Evolutionary conservation across 2,888 invertebrate genomes (phyloP).

Genomic region (Pseudolycoriella hygida): DNA sequence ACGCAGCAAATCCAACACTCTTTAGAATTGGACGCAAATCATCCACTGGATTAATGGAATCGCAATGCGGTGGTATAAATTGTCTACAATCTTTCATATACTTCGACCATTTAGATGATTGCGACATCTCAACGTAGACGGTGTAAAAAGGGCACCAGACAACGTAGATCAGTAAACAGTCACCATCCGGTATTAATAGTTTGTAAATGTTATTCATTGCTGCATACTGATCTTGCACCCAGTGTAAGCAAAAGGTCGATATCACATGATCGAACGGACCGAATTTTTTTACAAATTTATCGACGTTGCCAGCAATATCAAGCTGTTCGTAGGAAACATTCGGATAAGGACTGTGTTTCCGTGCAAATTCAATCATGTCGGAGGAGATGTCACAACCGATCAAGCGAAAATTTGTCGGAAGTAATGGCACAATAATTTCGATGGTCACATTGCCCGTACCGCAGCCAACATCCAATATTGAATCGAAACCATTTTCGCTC

Average conservation of each 20-base stretch:
- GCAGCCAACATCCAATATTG: constrained; percentile 52
- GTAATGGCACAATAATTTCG: constrained; percentile 39
- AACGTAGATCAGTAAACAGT: constrained; percentile 47
- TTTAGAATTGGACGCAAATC: constrained; percentile 35
- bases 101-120: constrained; percentile 36
- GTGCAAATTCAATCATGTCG: constrained; percentile 50
- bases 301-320: constrained; percentile 38
- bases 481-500: constrained; percentile 32
- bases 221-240: constrained; percentile 49
- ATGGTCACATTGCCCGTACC: constrained; percentile 54
- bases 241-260: constrained; percentile 64
- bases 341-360: constrained; percentile 16
- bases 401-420: constrained; percentile 35
- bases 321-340: constrained; percentile 30
- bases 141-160: constrained; percentile 51
- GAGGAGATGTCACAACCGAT: constrained; percentile 52
- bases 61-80: constrained; percentile 50
- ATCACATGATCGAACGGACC: constrained; percentile 44
- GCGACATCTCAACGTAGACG: constrained; percentile 41
- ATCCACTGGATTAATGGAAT: constrained; percentile 37
- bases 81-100: constrained; percentile 48
- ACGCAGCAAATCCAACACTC: constrained; percentile 39
- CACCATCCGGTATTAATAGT: constrained; percentile 47
- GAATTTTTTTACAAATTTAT: constrained; percentile 16
- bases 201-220: constrained; percentile 37